Conservation (phyloP, 2,113 vertebrate genomes). For the Erythrocercus mccallii region DNA sequence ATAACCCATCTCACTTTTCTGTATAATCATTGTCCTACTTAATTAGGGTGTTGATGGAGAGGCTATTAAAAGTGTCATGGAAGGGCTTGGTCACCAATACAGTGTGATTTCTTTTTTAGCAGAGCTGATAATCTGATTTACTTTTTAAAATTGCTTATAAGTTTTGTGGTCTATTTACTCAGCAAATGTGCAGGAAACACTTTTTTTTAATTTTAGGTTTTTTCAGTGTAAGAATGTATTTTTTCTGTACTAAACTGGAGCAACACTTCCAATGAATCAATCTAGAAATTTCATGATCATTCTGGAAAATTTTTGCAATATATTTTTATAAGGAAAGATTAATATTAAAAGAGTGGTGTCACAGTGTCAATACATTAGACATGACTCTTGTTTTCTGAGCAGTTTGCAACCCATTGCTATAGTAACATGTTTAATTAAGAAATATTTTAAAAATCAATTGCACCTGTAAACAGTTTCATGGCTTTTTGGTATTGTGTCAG, state of each 20-base stretch:
- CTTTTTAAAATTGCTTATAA: not conserved
- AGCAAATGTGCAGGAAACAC: not conserved
- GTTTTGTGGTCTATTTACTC: not conserved
- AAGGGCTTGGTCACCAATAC: not conserved
- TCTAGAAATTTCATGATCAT: not conserved
- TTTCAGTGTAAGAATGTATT: not conserved
- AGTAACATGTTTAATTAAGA: not conserved
- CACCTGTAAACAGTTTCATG: not conserved
- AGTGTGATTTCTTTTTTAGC: not conserved
- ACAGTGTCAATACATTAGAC: not conserved
- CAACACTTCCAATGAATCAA: not conserved
- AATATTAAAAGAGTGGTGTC: not conserved
- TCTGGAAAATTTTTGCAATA: not conserved
- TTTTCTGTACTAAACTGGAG: not conserved
- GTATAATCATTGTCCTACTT: not conserved
- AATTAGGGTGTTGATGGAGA: not conserved
- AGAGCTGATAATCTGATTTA: not conserved
- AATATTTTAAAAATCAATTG: not conserved
- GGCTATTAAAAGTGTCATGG: not conserved
- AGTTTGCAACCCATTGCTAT: not conserved
- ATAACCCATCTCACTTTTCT: conserved; percentile 10
- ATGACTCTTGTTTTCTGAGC: not conserved
- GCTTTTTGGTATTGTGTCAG: not conserved
- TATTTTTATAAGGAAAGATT: not conserved
- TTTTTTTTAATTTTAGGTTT: not conserved